These are phyloP conservation scores for Pachydiplax longipennis DNA, from an alignment of 2,888 invertebrate species.

Conservation along the genomic window DNA sequence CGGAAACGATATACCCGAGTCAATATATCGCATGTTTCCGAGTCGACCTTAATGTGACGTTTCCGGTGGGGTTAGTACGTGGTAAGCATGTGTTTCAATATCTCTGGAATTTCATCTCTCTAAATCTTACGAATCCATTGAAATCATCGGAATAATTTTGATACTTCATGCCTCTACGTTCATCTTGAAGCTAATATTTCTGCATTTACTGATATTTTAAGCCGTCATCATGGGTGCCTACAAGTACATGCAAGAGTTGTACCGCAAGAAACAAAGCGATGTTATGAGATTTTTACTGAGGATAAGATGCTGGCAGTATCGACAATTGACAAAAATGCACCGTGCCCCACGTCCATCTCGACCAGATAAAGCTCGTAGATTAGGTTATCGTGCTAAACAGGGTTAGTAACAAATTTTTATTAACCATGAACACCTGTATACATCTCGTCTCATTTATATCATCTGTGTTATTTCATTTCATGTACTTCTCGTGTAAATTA, in stretches of 20 bases:
- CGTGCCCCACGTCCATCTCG: constrained; percentile 94
- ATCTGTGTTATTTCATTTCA: neutral
- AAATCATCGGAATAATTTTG: neutral
- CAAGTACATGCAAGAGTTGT: constrained; percentile 99
- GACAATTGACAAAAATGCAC: constrained; percentile 95
- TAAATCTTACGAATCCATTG: neutral
- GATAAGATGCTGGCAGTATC: constrained; percentile 97
- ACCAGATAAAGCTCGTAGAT: constrained; percentile 96
- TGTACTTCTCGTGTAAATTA: neutral
- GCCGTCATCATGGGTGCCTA: constrained; percentile 90
- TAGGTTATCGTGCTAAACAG: constrained; percentile 98
- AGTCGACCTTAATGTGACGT: neutral
- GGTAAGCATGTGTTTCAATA: neutral
- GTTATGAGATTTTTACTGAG: constrained; percentile 96
- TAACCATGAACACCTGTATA: neutral
- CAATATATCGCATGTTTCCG: too few relatives aligned
- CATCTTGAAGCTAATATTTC: neutral
- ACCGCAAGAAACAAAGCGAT: constrained; percentile 99
- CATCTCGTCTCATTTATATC: neutral
- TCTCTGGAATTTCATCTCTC: neutral
- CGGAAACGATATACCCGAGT: too few relatives aligned
- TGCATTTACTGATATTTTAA: constrained; percentile 18
- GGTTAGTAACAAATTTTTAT: constrained; percentile 65
- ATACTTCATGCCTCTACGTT: neutral
- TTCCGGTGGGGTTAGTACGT: constrained; percentile 14